Evolutionary conservation across 2,888 invertebrate genomes (phyloP).

Genomic region (Nephrotoma appendiculata): DNA sequence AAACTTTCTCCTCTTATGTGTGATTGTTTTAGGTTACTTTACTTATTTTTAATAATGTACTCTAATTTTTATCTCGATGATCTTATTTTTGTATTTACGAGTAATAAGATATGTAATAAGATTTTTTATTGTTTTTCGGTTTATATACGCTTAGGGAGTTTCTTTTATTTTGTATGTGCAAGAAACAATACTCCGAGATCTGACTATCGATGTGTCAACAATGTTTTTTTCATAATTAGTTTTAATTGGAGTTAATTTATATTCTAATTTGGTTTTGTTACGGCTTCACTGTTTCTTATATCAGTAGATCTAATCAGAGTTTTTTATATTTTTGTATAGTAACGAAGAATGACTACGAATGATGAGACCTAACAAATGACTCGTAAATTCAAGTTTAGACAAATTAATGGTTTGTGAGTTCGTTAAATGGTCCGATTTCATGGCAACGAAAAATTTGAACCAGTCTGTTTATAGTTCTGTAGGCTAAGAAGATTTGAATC

Average conservation of each 20-base stretch:
- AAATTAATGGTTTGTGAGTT: too few relatives aligned
- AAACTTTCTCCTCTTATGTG: background rate
- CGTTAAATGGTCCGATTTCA: too few relatives aligned
- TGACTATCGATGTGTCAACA: background rate
- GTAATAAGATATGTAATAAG: background rate
- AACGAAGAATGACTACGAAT: too few relatives aligned
- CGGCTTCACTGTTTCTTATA: too few relatives aligned
- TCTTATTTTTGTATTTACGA: background rate
- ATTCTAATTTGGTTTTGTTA: too few relatives aligned
- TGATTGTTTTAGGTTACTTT: background rate
- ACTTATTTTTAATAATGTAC: background rate
- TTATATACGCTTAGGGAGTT: background rate
- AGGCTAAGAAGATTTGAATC: too few relatives aligned
- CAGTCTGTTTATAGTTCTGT: too few relatives aligned
- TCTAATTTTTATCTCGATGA: background rate
- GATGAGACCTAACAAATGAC: too few relatives aligned
- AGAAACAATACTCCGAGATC: background rate
- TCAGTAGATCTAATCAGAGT: too few relatives aligned
- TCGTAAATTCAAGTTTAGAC: too few relatives aligned
- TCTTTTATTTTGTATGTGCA: background rate
- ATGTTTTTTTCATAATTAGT: background rate
- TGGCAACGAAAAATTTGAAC: too few relatives aligned
- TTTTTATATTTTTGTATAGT: too few relatives aligned
- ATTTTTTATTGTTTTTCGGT: background rate
- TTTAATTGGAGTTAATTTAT: background rate